These are phyloP conservation scores for Pseudorasbora parva DNA, from an alignment of 2,113 vertebrate genomes.

Conservation along the genomic window DNA sequence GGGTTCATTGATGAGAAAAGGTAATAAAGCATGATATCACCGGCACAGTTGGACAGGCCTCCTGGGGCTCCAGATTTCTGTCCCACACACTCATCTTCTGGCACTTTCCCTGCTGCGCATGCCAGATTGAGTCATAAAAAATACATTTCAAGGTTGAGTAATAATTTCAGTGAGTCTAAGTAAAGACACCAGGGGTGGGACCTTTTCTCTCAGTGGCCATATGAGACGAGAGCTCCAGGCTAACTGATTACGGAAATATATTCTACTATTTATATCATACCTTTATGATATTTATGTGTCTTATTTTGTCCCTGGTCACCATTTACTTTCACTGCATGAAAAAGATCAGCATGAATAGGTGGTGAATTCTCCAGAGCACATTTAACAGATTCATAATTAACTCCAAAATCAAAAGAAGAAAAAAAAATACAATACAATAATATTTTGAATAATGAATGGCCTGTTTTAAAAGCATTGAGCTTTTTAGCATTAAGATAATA, in stretches of 20 bases:
- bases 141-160: slow-evolving; percentile 27
- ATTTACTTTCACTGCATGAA: neutral
- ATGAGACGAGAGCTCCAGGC: neutral
- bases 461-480: too few relatives aligned
- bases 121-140: slow-evolving; percentile 28
- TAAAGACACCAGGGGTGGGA: slow-evolving; percentile 1
- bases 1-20: slow-evolving; percentile 57
- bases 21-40: slow-evolving; percentile 39
- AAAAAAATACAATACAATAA: neutral
- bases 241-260: neutral
- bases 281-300: neutral
- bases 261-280: neutral
- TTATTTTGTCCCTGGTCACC: neutral
- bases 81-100: neutral
- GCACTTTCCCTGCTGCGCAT: neutral
- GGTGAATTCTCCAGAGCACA: neutral
- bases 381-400: neutral
- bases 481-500: neutral
- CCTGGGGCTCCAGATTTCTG: slow-evolving; percentile 15
- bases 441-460: neutral
- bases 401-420: neutral
- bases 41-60: neutral
- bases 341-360: neutral
- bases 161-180: neutral
- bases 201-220: neutral